Conservation (phyloP, 2,888 invertebrate species). For the Glyphotaelius pellucidus region DNA sequence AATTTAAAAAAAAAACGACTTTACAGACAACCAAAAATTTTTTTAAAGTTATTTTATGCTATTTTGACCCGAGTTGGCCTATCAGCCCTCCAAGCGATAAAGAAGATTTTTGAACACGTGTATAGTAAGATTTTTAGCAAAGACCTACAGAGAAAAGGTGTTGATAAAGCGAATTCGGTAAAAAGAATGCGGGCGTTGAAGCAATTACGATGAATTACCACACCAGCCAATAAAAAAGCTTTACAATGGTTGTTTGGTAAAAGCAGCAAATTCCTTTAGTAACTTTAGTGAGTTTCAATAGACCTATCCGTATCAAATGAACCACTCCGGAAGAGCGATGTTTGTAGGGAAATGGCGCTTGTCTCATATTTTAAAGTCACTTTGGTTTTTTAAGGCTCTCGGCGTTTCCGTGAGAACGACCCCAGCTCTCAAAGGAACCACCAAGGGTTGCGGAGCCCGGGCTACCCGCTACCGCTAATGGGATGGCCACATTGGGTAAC, state of each 20-base stretch:
- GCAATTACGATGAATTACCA: not conserved
- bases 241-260: slow-evolving; percentile 21
- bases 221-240: not conserved
- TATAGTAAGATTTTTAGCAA: not conserved
- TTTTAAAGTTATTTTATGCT: too few species aligned
- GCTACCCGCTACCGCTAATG: slow-evolving; percentile 61
- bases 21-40: too few species aligned
- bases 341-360: slow-evolving; percentile 47
- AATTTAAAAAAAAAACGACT: too few species aligned
- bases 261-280: slow-evolving; percentile 31
- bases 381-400: slow-evolving; percentile 57
- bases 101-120: too few species aligned
- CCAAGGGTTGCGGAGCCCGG: slow-evolving; percentile 23
- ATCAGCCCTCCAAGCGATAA: too few species aligned
- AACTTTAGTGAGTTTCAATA: slow-evolving; percentile 11
- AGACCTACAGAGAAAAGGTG: not conserved
- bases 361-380: slow-evolving; percentile 50
- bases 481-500: slow-evolving; percentile 50
- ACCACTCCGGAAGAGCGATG: slow-evolving; percentile 42
- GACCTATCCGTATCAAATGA: slow-evolving; percentile 37
- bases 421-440: slow-evolving; percentile 37
- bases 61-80: too few species aligned
- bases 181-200: not conserved
- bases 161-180: not conserved
- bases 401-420: slow-evolving; percentile 32